phyloP scores from a whole-genome alignment of 2,888 invertebrate genomes.

The Orthosia gracilis region DNA sequence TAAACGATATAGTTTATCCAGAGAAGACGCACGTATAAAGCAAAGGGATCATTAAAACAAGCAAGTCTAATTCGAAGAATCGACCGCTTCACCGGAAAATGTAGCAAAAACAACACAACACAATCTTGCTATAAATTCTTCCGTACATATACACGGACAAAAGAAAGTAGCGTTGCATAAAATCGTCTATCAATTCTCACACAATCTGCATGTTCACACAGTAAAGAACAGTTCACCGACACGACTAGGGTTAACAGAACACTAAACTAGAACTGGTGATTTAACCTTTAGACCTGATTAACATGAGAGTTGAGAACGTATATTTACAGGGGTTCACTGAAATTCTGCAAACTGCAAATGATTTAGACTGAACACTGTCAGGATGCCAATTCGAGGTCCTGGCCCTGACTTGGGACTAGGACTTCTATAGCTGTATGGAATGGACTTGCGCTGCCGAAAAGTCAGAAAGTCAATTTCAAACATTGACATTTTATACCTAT shows the following conservation, averaged over 20 bases:
- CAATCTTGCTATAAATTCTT: conserved; percentile 28
- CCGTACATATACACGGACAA: conserved; percentile 22
- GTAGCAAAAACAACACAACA: conserved; percentile 24
- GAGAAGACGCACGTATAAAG: background rate
- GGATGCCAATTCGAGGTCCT: background rate
- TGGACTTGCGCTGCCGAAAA: too few species aligned
- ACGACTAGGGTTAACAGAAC: conserved; percentile 31
- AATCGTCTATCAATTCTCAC: conserved; percentile 54
- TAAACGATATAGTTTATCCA: background rate
- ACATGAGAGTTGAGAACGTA: background rate
- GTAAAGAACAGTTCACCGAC: conserved; percentile 33
- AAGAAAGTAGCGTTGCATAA: conserved; percentile 51
- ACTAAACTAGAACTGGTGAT: background rate
- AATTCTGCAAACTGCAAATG: background rate
- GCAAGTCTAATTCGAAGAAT: background rate
- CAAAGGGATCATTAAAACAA: background rate
- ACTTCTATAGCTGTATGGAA: too few species aligned
- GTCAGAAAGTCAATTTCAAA: too few species aligned
- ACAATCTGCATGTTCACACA: conserved; percentile 58
- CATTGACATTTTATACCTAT: too few species aligned
- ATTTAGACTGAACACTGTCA: background rate
- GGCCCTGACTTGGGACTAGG: too few species aligned
- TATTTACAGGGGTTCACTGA: background rate
- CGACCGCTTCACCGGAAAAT: conserved; percentile 7
- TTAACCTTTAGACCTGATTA: conserved; percentile 13